A percentile compares a stretch with the other conserved stretches of the same genome.
phyloP scores from a whole-genome alignment of 2,888 invertebrate species.

The Nysson spinosus region DNA sequence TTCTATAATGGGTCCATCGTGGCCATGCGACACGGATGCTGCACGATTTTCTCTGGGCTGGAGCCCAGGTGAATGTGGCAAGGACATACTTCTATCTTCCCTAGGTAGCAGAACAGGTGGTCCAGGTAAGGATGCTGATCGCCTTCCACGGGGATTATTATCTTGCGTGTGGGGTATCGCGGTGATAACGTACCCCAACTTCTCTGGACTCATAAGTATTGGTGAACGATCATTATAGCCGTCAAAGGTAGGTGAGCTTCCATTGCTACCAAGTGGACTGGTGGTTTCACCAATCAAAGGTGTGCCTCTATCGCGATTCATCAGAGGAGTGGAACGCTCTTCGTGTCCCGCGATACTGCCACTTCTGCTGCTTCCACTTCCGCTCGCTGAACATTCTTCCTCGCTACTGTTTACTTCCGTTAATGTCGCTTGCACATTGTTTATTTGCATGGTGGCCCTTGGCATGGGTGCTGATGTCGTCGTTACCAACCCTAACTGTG shows the following conservation, averaged over 20 bases:
- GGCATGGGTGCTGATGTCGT: conserved; percentile 78
- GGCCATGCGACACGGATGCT: conserved; percentile 53
- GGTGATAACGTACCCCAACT: conserved; percentile 63
- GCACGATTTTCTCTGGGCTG: conserved; percentile 65
- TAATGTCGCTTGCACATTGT: conserved; percentile 63
- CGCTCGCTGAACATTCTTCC: conserved; percentile 69
- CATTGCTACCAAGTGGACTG: conserved; percentile 69
- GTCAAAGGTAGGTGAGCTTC: conserved; percentile 70
- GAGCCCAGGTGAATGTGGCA: conserved; percentile 71
- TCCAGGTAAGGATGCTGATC: conserved; percentile 72
- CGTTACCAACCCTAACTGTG: conserved; percentile 78
- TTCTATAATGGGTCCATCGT: conserved; percentile 58
- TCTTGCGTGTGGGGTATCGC: conserved; percentile 58
- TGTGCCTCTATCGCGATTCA: conserved; percentile 72
- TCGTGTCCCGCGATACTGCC: conserved; percentile 74
- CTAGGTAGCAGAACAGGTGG: conserved; percentile 65
- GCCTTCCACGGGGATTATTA: conserved; percentile 68
- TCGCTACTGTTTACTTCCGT: conserved; percentile 72
- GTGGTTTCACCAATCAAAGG: conserved; percentile 72
- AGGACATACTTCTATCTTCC: conserved; percentile 72
- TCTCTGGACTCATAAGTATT: conserved; percentile 72
- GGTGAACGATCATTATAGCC: conserved; percentile 70
- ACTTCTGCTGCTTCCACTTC: conserved; percentile 69
- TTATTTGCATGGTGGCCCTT: conserved; percentile 37
- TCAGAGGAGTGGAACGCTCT: conserved; percentile 71